phyloP scores from a whole-genome alignment of 2,888 invertebrate genomes.

The Drymonia ruficornis region DNA sequence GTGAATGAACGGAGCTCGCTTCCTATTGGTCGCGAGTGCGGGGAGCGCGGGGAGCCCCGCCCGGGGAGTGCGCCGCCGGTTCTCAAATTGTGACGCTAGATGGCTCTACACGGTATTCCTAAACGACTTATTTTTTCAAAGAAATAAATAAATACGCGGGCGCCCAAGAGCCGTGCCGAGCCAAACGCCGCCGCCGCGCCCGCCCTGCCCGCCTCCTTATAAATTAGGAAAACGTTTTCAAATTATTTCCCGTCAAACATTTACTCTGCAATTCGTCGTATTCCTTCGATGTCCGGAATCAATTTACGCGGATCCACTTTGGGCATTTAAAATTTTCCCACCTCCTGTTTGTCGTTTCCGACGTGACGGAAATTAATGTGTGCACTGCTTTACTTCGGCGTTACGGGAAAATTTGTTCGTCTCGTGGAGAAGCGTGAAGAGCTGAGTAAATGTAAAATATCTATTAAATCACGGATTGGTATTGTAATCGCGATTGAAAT shows the following conservation, averaged over 20 bases:
- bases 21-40: constrained; percentile 35
- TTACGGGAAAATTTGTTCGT: constrained; percentile 48
- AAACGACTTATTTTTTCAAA: background rate
- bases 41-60: constrained; percentile 39
- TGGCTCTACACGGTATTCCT: constrained; percentile 56
- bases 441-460: constrained; percentile 59
- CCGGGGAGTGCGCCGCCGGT: no score
- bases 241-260: constrained; percentile 74
- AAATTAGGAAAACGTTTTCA: constrained; percentile 76
- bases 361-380: constrained; percentile 79
- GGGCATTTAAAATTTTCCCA: constrained; percentile 68
- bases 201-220: constrained; percentile 56
- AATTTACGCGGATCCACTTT: constrained; percentile 72
- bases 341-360: constrained; percentile 58
- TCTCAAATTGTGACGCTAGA: constrained; percentile 51
- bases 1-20: constrained; percentile 62
- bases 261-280: constrained; percentile 67
- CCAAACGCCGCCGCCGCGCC: constrained; percentile 15
- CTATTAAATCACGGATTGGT: constrained; percentile 59
- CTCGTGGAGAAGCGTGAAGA: constrained; percentile 20
- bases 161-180: constrained; percentile 28
- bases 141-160: constrained; percentile 51
- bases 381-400: constrained; percentile 64
- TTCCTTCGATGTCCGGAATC: constrained; percentile 74
- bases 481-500: constrained; percentile 57